Base-by-base conservation (phyloP, 2,113 vertebrate species). In the Microcebus ravelobensis region DNA sequence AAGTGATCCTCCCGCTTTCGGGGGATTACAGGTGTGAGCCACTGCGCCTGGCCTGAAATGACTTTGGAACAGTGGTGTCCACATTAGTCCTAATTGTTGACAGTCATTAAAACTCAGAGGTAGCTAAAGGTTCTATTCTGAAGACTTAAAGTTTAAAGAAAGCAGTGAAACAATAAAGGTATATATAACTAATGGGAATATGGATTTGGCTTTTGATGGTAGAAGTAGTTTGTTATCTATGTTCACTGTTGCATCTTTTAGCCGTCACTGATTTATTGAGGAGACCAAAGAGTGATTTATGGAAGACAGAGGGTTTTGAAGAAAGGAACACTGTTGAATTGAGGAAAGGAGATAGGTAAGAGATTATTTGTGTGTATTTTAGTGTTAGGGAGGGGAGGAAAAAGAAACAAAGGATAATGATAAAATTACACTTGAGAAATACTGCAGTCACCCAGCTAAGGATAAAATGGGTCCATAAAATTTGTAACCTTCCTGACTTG, bases 381-480 rank as follows among this genome's bases (percentile, higher is more conserved):
- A 48, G 5, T 50, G 39, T 42, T 85, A 27, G 39, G 34, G 42
- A 76, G 23, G n/a, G 57, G 45, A 87, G 31, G 39, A 48, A 63
- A 89, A 95, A 29, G 20, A 76, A 65, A 92, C 76, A 77, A 81
- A 59, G 45, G 52, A 63, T 84, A 95, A 80, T 79, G 36, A 80
- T 34, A 31, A 76, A 27, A 68, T 90, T 59, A 71, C 29, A 31
- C 39, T 90, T 31, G 27, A 91, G 71, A 84, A 82, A 93, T 91
- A 81, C 36, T 45, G 42, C 18, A 91, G 23, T 21, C 45, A 82
- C 34, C 39, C 48, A 73, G 29, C 70, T 77, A 42, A 91, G 83
- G 39, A 39, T n/a, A 39, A 83, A 90, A 31, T 74, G n/a, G 48
- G 13, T 11, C 68, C 57, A 21, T 61, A 45, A 77, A 88, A 52